Evolutionary conservation across 2,113 vertebrate species (phyloP), one percentile per base, ranked within the genome.

Genomic region (Aplodontia rufa): DNA sequence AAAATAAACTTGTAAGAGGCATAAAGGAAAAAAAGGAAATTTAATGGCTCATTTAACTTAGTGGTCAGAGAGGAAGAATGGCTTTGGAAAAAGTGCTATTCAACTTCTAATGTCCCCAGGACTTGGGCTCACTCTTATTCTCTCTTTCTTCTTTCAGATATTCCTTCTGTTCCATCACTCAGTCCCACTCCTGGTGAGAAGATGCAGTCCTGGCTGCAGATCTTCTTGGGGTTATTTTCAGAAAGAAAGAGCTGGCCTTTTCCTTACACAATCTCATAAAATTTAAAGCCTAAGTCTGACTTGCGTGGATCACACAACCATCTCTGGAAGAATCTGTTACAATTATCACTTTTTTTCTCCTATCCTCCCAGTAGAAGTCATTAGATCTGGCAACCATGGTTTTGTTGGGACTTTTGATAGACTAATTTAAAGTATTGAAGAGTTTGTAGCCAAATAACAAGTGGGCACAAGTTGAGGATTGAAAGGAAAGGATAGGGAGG

Each of bases 11-110:
- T 68, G 47, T 42, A 64, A 71, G 0, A 69, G 60, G 19, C 51
- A 71, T 93, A 82, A 60, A 75, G 66, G 16, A 49, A 76, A 94
- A 62, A 37, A 88, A 86, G 30, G 26, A 40, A 55, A 94, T 95
- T 80, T 96, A 87, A 81, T 30, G 55, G 84, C 40, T 93, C 85
- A 90, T 92, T 94, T 84, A 81, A 82, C 40, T 68, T 93, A 76
- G 72, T 60, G 47, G 13, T 76, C 51, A 81, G 58, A 90, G n/a
- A 90, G 26, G 20, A 84, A 76, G 49, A 92, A 82, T n/a, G 37
- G 19, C 42, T 90, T 91, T 68, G 69, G 82, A 66, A 55, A 47
- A 35, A 80, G 42, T n/a, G 91, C 16, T 74, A 20, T 32, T 90
- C 51, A 58, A 24, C n/a, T 66, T 13, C 26, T 22, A 17, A 2